phyloP scores from a whole-genome alignment of 2,113 vertebrate species.

The Tichodroma muraria region DNA sequence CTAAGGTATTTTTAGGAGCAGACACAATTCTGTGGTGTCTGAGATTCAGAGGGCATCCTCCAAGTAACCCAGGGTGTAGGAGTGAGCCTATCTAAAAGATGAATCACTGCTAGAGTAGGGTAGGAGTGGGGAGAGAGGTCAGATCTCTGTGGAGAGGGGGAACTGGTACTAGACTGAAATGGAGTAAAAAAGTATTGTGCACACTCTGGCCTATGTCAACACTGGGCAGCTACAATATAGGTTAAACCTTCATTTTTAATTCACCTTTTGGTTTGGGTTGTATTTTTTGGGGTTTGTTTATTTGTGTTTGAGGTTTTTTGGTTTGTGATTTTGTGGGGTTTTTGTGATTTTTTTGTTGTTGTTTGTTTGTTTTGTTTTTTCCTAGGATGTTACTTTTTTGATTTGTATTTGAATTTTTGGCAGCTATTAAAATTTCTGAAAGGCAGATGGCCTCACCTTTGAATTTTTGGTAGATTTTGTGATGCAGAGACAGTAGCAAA shows the following conservation, averaged over 20 bases:
- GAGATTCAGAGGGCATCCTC: not conserved
- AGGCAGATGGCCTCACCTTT: not conserved
- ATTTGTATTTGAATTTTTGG: not conserved
- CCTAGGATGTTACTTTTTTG: not conserved
- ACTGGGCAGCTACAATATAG: not conserved
- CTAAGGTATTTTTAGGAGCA: not conserved
- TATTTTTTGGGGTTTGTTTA: not conserved
- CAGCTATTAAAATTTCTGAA: not conserved
- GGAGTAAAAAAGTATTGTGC: not conserved
- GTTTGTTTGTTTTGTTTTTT: not conserved
- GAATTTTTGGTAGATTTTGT: not conserved
- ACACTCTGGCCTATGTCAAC: not conserved
- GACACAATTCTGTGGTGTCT: not conserved
- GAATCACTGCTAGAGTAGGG: not conserved
- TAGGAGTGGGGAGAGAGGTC: not conserved
- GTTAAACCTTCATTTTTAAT: not conserved
- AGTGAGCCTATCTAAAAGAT: not conserved
- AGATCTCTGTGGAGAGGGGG: not conserved
- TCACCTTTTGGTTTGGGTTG: not conserved
- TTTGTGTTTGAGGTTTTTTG: not conserved
- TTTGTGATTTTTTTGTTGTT: not conserved
- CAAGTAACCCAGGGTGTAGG: not conserved
- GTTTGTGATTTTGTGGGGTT: too few relatives aligned
- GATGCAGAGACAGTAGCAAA: not conserved
- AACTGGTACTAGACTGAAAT: not conserved